A percentile compares a stretch with the other conserved stretches of the same genome.
These are phyloP conservation scores for Bettongia penicillata DNA, from an alignment of 2,113 vertebrate genomes.

Conservation along the genomic window DNA sequence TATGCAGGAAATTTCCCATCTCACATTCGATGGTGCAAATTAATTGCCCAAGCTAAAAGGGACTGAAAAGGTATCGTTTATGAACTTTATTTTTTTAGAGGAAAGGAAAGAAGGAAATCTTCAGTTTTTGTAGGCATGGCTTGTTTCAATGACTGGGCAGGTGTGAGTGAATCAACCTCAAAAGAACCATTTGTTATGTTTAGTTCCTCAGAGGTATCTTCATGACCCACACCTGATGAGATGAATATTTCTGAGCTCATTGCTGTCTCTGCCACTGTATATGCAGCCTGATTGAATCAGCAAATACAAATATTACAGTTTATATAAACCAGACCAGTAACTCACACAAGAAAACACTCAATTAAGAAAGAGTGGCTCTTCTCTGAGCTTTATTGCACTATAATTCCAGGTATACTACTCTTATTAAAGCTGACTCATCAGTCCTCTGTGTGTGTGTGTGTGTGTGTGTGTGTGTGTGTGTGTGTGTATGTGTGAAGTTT, in stretches of 20 bases:
- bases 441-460: conserved; percentile 29
- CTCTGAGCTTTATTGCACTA: not conserved
- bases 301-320: not conserved
- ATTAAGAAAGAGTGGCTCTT: not conserved
- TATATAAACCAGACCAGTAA: not conserved
- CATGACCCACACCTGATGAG: not conserved
- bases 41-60: conserved; percentile 47
- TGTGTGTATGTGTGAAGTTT: conserved; percentile 9
- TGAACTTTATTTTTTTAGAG: not conserved
- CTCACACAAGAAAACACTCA: conserved; percentile 14
- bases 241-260: not conserved
- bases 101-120: conserved; percentile 34
- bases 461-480: conserved; percentile 28
- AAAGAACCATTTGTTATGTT: not conserved
- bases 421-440: conserved; percentile 14
- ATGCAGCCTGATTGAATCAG: conserved; percentile 1
- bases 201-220: not conserved
- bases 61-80: conserved; percentile 26
- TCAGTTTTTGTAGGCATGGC: conserved; percentile 3
- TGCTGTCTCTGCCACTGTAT: not conserved
- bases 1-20: conserved; percentile 7
- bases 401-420: not conserved
- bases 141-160: not conserved
- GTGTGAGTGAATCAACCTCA: not conserved
- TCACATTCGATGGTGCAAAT: conserved; percentile 23